Evolutionary conservation across 2,888 invertebrate genomes (phyloP), one percentile per base, ranked within the genome.

Genomic region (Pedicia rivosa): DNA sequence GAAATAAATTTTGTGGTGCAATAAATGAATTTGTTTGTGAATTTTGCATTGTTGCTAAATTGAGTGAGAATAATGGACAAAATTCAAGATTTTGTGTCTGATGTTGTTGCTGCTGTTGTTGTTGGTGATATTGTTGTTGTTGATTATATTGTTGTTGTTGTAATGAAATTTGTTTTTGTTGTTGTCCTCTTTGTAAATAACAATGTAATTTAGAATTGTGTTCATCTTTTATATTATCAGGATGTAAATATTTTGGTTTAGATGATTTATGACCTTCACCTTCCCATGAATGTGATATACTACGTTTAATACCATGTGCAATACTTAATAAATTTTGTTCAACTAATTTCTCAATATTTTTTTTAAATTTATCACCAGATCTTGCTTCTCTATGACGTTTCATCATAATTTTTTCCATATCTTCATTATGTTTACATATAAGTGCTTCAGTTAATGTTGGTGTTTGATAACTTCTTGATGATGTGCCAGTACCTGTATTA

Each of bases 391-490:
- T 67, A 46, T 82, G 78, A 40, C 68, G 69, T 50, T 79, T 78
- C 2, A 78, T 62, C 66, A 87, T 68, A 34, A 72, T 66, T 48
- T 78, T 81, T 52, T 84, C 83, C 86, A 87, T 87, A 40, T 79
- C 75, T 43, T 72, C 68, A 47, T 84, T 86, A 54, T 87, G 87
- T 49, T 80, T 80, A 47, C 60, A 66, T 5, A 78, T 54, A 29
- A 76, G 47, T 1, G 66, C 67, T 51, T 74, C 71, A 1, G 77
- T 78, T 8, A 78, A 55, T 13, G 66, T 66, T 0, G 65, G 63
- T 5, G 64, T 57, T 31, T 67, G 68, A 20, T 65, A 63, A 22
- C 54, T 56, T 16, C 52, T 50, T 10, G 59, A 57, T 47, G 49
- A 53, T 14, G 53, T 56, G 14, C 63, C 64, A 2, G 61, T 61